Percentiles rank a stretch among this genome's conserved stretches.
phyloP scores from a whole-genome alignment of 2,113 vertebrate species.

The Tyrannus savana region DNA sequence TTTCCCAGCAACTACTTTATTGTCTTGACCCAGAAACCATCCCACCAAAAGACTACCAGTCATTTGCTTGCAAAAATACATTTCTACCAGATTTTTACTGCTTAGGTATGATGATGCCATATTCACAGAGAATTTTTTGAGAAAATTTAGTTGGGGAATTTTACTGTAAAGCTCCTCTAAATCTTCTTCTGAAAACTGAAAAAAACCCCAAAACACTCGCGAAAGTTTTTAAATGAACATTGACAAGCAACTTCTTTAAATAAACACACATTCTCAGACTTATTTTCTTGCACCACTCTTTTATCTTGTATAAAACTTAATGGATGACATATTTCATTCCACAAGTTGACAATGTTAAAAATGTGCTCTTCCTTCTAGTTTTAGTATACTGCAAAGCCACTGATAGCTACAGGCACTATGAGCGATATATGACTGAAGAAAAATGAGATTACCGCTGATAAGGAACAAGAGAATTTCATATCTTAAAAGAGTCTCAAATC shows the following conservation, averaged over 20 bases:
- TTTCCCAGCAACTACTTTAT: background rate
- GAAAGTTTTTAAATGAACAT: constrained; percentile 1
- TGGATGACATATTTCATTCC: constrained; percentile 53
- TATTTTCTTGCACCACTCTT: background rate
- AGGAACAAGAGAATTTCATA: constrained; percentile 38
- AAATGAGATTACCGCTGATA: constrained; percentile 61
- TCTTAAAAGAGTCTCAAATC: constrained; percentile 58
- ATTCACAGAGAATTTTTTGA: background rate
- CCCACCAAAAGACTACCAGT: background rate
- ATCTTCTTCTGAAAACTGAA: background rate
- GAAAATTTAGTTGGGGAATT: background rate
- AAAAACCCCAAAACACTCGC: background rate
- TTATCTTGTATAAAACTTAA: constrained; percentile 42
- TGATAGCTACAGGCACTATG: constrained; percentile 47
- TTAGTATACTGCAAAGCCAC: constrained; percentile 38
- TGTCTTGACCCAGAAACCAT: background rate
- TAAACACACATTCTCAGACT: background rate
- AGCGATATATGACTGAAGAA: constrained; percentile 40
- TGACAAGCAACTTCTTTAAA: constrained; percentile 14
- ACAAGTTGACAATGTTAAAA: constrained; percentile 52
- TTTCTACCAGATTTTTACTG: background rate
- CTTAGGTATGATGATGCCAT: background rate
- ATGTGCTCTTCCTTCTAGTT: constrained; percentile 45
- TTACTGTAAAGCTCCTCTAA: background rate
- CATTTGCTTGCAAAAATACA: background rate